Base-by-base conservation (phyloP, 1,140 invertebrate species). In the Pemphigus obesinymphae region DNA sequence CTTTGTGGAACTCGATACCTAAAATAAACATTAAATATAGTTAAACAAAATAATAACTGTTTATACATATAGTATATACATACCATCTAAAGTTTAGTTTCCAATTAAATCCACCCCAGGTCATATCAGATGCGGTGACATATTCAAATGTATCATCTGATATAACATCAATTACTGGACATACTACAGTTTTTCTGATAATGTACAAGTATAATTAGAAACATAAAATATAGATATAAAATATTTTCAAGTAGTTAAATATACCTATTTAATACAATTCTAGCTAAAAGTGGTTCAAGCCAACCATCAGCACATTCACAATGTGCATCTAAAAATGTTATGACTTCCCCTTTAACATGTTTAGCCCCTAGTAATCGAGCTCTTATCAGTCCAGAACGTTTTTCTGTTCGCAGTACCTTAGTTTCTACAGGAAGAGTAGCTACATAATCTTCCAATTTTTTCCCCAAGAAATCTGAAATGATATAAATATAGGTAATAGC, bases 41-140 rank as follows among this genome's bases (percentile, higher is more conserved):
- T 11, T 31, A 13, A 26, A 43, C 20, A 13, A 70, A 70, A 26
- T 2, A 43, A 7, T 1, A 7, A 48, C 10, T 20, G n/a, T 45
- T 72, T 40, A 58, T 10, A 70, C n/a, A n/a, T n/a, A n/a, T n/a
- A n/a, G n/a, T n/a, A n/a, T n/a, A 70, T 68, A 89, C 88, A 89
- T 88, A 96, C 96, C 95, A 97, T 91, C 96, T 92, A 87, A 98
- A 97, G 88, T 97, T 97, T n/a, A 98, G 88, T 88, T 97, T 97
- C 96, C 96, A 98, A 89, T 98, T 98, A 88, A 98, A 98, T 26
- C 96, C 97, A 84, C 96, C 97, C 95, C 97, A 97, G 5, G 96
- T 97, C 90, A 96, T 96, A 86, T 96, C 96, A 5, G 95, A 96
- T 0, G 97, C 97, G 61, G 93, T 93, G 63, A 95, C 93, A 86